These are phyloP conservation scores for Pantala flavescens DNA, from an alignment of 1,140 invertebrate species.

Conservation along the genomic window DNA sequence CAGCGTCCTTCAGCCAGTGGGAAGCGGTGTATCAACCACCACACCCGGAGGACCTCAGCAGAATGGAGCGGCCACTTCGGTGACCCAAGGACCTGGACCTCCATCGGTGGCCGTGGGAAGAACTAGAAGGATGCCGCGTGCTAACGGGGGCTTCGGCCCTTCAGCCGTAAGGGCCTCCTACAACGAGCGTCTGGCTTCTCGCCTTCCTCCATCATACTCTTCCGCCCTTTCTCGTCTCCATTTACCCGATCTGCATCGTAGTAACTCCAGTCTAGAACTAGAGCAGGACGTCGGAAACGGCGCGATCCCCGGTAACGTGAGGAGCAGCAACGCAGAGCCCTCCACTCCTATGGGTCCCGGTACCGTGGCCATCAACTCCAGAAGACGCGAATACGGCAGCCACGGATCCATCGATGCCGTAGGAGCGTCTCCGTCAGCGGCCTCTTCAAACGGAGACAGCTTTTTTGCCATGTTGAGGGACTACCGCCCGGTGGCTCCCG, in stretches of 20 bases:
- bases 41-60: not conserved
- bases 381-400: slow-evolving; percentile 46
- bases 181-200: slow-evolving; percentile 24
- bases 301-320: slow-evolving; percentile 15
- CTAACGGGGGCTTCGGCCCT: slow-evolving; percentile 24
- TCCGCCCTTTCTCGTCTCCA: not conserved
- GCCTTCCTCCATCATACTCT: slow-evolving; percentile 13
- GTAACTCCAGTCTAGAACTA: slow-evolving; percentile 57
- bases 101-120: not conserved
- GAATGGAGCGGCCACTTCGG: not conserved
- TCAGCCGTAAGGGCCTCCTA: slow-evolving; percentile 26
- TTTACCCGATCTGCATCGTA: slow-evolving; percentile 38
- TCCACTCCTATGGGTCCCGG: slow-evolving; percentile 11
- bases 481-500: slow-evolving; percentile 42
- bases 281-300: slow-evolving; percentile 38
- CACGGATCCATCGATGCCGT: slow-evolving; percentile 59
- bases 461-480: slow-evolving; percentile 75
- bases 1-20: not conserved
- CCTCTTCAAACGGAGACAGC: slow-evolving; percentile 43
- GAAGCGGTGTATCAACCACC: not conserved
- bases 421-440: slow-evolving; percentile 25
- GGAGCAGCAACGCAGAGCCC: slow-evolving; percentile 21
- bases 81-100: not conserved
- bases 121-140: not conserved
- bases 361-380: slow-evolving; percentile 27